A percentile compares a stretch with the other conserved stretches of the same genome.
These are phyloP conservation scores for Malacoraja senta DNA, from an alignment of 2,797 vertebrate species.

Conservation along the genomic window DNA sequence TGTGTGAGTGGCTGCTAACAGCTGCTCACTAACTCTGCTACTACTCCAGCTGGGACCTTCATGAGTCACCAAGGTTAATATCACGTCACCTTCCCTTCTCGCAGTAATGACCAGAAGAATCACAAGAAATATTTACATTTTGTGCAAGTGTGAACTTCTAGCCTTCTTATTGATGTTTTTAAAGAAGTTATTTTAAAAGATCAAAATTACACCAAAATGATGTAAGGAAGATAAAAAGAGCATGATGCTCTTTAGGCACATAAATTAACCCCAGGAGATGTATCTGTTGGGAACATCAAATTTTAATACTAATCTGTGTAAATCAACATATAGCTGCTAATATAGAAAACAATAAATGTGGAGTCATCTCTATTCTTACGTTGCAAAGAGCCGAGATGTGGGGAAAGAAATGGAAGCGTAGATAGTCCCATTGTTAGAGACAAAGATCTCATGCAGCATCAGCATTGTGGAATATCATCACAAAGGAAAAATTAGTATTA, in stretches of 20 bases:
- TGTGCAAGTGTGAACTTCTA: not conserved
- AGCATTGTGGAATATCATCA: not conserved
- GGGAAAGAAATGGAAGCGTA: not conserved
- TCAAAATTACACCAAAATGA: too few species aligned
- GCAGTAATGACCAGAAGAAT: not conserved
- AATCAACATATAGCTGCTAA: not conserved
- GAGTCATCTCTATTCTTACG: not conserved
- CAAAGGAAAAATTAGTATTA: not conserved
- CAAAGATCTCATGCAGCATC: not conserved
- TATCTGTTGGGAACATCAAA: not conserved
- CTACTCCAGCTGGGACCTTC: too few species aligned
- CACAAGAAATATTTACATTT: not conserved
- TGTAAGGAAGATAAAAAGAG: too few species aligned
- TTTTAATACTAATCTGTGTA: not conserved
- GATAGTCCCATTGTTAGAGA: not conserved
- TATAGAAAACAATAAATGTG: not conserved
- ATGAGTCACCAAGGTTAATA: not conserved
- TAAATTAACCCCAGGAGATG: too few species aligned
- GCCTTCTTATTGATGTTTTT: too few species aligned
- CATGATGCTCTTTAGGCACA: too few species aligned
- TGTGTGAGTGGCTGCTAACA: too few species aligned
- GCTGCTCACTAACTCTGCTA: too few species aligned
- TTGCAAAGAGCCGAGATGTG: not conserved
- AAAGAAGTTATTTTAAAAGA: too few species aligned
- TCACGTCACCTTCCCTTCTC: not conserved